Conservation (phyloP, 2,888 invertebrate genomes). For the Chrysodeixis includens region DNA sequence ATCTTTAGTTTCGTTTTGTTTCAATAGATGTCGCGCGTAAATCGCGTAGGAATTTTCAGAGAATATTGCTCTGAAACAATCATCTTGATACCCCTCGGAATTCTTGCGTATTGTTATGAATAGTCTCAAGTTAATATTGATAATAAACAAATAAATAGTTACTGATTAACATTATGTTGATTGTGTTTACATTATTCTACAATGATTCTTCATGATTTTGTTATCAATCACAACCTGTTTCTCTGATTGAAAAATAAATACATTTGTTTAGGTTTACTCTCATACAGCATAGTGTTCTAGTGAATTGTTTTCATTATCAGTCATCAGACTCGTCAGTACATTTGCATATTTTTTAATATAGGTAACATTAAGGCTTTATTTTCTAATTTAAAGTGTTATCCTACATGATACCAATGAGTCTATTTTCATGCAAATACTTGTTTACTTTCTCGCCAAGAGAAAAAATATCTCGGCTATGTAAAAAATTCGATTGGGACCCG, state of each 20-base stretch:
- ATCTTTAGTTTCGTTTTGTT: not conserved
- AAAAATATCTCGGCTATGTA: conserved; percentile 47
- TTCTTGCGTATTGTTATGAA: not conserved
- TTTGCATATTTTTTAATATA: too few relatives aligned
- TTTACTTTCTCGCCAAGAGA: conserved; percentile 32
- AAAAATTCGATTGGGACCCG: conserved; percentile 56
- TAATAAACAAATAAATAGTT: not conserved
- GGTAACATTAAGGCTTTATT: too few relatives aligned
- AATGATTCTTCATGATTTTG: not conserved
- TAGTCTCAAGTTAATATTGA: not conserved
- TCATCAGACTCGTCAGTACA: too few relatives aligned
- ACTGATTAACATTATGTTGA: not conserved
- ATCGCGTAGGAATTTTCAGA: too few relatives aligned
- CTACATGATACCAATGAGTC: not conserved
- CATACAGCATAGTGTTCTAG: too few relatives aligned
- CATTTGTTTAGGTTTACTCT: too few relatives aligned
- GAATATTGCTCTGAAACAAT: not conserved
- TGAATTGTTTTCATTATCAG: too few relatives aligned
- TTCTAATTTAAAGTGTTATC: not conserved
- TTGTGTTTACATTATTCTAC: conserved; percentile 2
- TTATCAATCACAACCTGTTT: not conserved
- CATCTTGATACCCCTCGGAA: not conserved
- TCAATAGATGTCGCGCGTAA: not conserved
- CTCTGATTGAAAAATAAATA: not conserved
- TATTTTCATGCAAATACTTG: conserved; percentile 28